phyloP scores from a whole-genome alignment of 2,113 vertebrate genomes.

The Leuciscus idus region DNA sequence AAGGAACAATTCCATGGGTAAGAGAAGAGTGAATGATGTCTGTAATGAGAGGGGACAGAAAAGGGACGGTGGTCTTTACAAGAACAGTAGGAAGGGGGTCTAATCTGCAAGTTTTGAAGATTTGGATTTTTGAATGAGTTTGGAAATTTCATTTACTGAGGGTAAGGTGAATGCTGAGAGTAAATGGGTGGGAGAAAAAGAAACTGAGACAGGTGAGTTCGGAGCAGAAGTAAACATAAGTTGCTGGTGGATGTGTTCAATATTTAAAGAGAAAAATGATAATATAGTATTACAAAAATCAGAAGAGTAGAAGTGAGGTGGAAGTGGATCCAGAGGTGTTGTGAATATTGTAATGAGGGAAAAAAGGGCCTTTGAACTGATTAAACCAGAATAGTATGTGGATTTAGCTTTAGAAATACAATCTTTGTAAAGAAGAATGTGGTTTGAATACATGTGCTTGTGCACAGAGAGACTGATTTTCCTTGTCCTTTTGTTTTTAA shows the following conservation, averaged over 20 bases:
- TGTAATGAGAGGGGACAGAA: not conserved
- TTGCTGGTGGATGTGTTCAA: not conserved
- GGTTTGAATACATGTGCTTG: not conserved
- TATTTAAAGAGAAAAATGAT: not conserved
- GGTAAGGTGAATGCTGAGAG: no score
- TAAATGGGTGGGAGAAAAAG: no score
- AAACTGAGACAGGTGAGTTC: no score
- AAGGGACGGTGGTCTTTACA: not conserved
- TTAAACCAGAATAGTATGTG: constrained; percentile 22
- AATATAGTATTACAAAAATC: not conserved
- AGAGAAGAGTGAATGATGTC: not conserved
- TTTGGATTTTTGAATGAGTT: no score
- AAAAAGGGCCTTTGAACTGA: constrained; percentile 21
- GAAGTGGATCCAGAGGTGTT: constrained; percentile 7
- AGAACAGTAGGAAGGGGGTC: not conserved
- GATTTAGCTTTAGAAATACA: not conserved
- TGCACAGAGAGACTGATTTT: not conserved
- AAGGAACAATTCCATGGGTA: not conserved
- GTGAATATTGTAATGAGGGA: constrained; percentile 6
- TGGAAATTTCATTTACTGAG: no score
- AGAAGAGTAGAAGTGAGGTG: not conserved
- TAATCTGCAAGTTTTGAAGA: no score
- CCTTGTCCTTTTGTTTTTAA: no score
- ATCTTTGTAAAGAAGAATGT: constrained; percentile 1
- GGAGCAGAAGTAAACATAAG: not conserved